Evolutionary conservation across 2,113 vertebrate species (phyloP), one percentile per base, ranked within the genome.

Genomic region (Festucalex cinctus): DNA sequence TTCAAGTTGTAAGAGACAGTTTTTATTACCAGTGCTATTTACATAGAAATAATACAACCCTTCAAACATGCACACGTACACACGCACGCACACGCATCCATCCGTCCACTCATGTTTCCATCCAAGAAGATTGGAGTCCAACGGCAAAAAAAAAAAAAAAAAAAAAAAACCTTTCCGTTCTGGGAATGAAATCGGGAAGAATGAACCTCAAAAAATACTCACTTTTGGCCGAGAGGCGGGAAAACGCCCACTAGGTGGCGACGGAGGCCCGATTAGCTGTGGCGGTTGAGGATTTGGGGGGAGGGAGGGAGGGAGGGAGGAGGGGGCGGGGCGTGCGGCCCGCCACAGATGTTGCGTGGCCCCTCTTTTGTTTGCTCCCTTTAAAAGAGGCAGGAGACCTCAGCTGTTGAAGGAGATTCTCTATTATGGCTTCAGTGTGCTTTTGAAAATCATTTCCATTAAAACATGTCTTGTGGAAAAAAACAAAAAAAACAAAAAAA

Each of bases 391-490:
- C 88, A 84, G 83, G 84, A 91, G 91, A 92, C 89, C 91, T 93
- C 92, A 93, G 92, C 91, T 93, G 92, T 86, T 92, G 85, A 88
- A 92, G 90, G 88, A 91, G 89, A 89, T 89, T 91, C 89, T 89
- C 89, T 83, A 92, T 93, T 92, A 93, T 92, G 88, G 90, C 88
- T 85, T 91, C 91, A 92, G 86, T 93, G 91, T 91, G 92, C 92
- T 92, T 92, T 92, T 90, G 85, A 90, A 92, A 93, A 93, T 92
- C 80, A 90, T 91, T 92, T 93, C 91, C 89, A 92, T 92, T 92
- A 93, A 92, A 91, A 91, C 86, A 88, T 88, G 88, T 88, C 90
- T 90, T 88, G 89, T 83, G 37, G 28, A 62, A 85, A 91, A 91
- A 88, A 87, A n/a, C n/a, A n/a, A n/a, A n/a, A n/a, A n/a, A n/a